phyloP scores from a whole-genome alignment of 2,888 invertebrate species.

The Leptodirus hochenwartii region DNA sequence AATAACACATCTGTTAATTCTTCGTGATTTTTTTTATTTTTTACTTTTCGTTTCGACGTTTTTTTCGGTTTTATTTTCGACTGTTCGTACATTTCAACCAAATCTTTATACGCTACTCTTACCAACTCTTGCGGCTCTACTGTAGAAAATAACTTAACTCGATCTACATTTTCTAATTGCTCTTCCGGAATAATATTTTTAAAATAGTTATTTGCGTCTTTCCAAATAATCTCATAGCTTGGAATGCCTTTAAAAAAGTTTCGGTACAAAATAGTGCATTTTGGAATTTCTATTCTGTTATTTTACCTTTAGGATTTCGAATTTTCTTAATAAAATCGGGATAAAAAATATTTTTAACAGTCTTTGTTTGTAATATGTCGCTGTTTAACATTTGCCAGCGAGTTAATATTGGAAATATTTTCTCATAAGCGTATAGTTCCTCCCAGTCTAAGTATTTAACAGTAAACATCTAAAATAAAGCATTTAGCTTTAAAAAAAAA shows the following conservation, averaged over 20 bases:
- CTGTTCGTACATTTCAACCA: slow-evolving; percentile 37
- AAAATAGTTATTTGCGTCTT: slow-evolving; percentile 35
- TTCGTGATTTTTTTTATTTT: slow-evolving; percentile 11
- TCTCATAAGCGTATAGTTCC: slow-evolving; percentile 56
- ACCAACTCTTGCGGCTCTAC: slow-evolving; percentile 50
- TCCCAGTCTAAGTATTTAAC: slow-evolving; percentile 51
- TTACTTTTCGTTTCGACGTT: slow-evolving; percentile 15
- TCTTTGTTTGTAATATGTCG: slow-evolving; percentile 10
- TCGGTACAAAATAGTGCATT: slow-evolving; percentile 2
- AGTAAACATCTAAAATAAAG: slow-evolving; percentile 39
- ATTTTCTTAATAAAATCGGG: slow-evolving; percentile 38
- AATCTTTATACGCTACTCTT: slow-evolving; percentile 38
- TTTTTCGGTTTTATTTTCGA: slow-evolving; percentile 30
- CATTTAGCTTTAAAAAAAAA: slow-evolving; percentile 1
- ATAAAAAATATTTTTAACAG: slow-evolving; percentile 20
- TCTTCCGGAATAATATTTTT: slow-evolving; percentile 39
- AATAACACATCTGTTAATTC: slow-evolving; percentile 14
- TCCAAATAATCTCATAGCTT: slow-evolving; percentile 57
- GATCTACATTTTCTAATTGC: slow-evolving; percentile 30
- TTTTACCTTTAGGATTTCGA: slow-evolving; percentile 28
- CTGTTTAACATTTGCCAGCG: slow-evolving; percentile 51
- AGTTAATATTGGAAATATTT: slow-evolving; percentile 56
- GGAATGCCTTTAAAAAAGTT: slow-evolving; percentile 33
- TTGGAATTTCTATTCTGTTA: not conserved
- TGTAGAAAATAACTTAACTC: slow-evolving; percentile 37